These are phyloP conservation scores for Dasyornis broadbenti DNA, from an alignment of 2,113 vertebrate genomes.

Conservation along the genomic window DNA sequence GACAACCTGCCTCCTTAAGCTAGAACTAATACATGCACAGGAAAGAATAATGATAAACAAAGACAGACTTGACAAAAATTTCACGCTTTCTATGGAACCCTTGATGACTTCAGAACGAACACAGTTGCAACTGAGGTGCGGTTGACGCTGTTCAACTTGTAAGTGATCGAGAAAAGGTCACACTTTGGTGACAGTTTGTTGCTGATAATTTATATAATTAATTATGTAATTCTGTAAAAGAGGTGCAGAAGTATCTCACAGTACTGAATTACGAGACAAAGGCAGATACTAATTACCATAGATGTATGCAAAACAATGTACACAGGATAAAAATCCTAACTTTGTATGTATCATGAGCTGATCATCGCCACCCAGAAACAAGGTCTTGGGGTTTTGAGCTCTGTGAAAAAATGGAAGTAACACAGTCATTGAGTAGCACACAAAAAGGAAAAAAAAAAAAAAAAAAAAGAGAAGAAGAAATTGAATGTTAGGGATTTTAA, in stretches of 20 bases:
- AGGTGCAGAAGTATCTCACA: neutral
- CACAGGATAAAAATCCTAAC: neutral
- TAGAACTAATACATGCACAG: neutral
- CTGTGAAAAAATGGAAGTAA: neutral
- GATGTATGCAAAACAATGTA: neutral
- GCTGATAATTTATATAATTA: neutral
- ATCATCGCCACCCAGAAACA: neutral
- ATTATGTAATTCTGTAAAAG: neutral
- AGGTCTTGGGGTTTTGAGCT: neutral
- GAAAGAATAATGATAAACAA: neutral
- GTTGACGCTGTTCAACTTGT: neutral
- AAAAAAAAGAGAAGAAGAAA: neutral
- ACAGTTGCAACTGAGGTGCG: neutral
- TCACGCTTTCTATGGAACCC: neutral
- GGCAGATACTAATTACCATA: neutral
- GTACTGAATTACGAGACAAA: neutral
- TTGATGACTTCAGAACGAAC: neutral
- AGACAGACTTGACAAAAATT: neutral
- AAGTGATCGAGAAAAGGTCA: neutral
- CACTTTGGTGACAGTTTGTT: neutral
- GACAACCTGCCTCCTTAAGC: neutral
- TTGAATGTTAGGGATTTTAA: neutral
- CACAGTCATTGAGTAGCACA: neutral
- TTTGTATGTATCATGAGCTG: neutral
- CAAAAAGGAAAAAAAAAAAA: neutral